Evolutionary conservation across 2,888 invertebrate species (phyloP).

Genomic region (Stramonita haemastoma): DNA sequence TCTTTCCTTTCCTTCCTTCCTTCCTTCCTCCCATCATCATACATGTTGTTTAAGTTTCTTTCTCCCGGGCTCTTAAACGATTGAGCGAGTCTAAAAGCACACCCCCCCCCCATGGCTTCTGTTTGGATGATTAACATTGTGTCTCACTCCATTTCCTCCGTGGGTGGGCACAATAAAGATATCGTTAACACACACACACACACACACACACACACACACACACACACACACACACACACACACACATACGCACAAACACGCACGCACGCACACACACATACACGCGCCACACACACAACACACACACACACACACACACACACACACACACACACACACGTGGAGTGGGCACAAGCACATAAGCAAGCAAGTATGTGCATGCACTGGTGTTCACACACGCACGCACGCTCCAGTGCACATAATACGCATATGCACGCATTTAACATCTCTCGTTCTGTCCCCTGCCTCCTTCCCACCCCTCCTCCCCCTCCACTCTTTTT

Average conservation of each 20-base stretch:
- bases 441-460: too few relatives aligned
- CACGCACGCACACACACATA: conserved; percentile 7
- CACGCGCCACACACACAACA: not conserved
- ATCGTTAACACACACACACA: not conserved
- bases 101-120: not conserved
- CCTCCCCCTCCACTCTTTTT: too few relatives aligned
- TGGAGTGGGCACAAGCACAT: not conserved
- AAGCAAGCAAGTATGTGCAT: not conserved
- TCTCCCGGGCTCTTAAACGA: not conserved
- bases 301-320: not conserved
- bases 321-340: not conserved
- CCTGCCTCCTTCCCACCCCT: too few relatives aligned
- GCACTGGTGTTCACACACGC: too few relatives aligned
- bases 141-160: not conserved
- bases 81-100: not conserved
- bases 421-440: too few relatives aligned
- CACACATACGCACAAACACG: conserved; percentile 21
- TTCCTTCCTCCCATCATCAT: not conserved
- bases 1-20: not conserved
- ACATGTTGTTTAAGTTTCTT: not conserved
- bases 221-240: conserved; percentile 9
- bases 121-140: conserved; percentile 22
- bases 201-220: conserved; percentile 4
- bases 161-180: conserved; percentile 25
- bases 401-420: too few relatives aligned